Evolutionary conservation across 2,888 invertebrate genomes (phyloP).

Genomic region (Ferdinandea cuprea): DNA sequence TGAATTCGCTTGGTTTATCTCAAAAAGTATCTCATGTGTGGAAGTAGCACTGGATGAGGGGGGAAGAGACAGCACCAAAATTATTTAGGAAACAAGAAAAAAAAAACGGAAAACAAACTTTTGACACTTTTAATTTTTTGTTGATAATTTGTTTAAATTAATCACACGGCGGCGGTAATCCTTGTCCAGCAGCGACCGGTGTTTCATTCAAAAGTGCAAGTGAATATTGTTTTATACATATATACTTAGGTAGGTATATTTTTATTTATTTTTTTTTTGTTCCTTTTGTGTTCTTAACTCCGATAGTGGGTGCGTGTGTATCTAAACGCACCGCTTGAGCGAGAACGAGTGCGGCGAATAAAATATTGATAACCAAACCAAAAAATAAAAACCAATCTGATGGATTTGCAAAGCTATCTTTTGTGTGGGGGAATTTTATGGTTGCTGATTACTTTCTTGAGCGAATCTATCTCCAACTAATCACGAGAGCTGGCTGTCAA

Average conservation of each 20-base stretch:
- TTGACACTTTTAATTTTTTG: conserved; percentile 20
- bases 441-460: conserved; percentile 8
- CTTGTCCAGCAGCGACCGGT: conserved; percentile 48
- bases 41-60: conserved; percentile 6
- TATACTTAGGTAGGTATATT: too few species aligned
- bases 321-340: conserved; percentile 42
- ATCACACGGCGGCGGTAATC: conserved; percentile 34
- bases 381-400: conserved; percentile 47
- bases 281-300: background rate
- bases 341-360: conserved; percentile 22
- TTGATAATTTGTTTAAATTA: background rate
- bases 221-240: conserved; percentile 26
- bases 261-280: background rate
- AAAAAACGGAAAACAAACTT: background rate
- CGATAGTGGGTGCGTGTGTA: conserved; percentile 12
- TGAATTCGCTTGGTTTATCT: conserved; percentile 20
- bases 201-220: conserved; percentile 32
- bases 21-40: conserved; percentile 6
- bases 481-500: conserved; percentile 82
- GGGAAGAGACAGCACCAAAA: conserved; percentile 19
- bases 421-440: conserved; percentile 12
- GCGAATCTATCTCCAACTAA: conserved; percentile 79
- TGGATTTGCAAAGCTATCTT: conserved; percentile 50
- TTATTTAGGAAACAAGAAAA: background rate
- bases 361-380: conserved; percentile 33